These are phyloP conservation scores for Phrynocephalus vlangalii DNA, from an alignment of 2,797 vertebrate species.

Conservation along the genomic window DNA sequence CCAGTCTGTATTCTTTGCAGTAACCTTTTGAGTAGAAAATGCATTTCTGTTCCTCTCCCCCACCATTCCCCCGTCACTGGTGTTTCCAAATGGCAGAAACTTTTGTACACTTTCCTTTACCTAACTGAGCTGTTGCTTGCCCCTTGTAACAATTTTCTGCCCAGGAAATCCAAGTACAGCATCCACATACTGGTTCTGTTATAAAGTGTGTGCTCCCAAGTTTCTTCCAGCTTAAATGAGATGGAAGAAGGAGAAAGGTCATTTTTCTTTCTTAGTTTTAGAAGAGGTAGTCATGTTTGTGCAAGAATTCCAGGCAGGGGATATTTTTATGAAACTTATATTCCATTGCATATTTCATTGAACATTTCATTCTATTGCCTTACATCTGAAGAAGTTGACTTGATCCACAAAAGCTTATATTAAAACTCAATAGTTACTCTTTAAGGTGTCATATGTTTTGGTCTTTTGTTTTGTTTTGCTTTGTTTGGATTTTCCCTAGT, in stretches of 20 bases:
- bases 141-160: slow-evolving; percentile 47
- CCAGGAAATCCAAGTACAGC: slow-evolving; percentile 56
- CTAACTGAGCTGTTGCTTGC: slow-evolving; percentile 12
- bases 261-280: no score
- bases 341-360: no score
- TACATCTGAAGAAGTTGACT: no score
- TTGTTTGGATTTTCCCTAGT: no score
- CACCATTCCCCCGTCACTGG: background rate
- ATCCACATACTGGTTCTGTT: slow-evolving; percentile 57
- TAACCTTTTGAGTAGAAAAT: slow-evolving; percentile 52
- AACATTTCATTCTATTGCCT: no score
- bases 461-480: no score
- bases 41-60: slow-evolving; percentile 40
- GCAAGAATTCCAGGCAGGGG: no score
- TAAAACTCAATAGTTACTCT: no score
- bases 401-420: no score
- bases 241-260: slow-evolving; percentile 55
- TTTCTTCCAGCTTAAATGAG: background rate
- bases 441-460: no score
- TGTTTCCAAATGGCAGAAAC: slow-evolving; percentile 45
- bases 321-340: no score
- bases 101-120: slow-evolving; percentile 30
- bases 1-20: slow-evolving; percentile 12
- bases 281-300: no score
- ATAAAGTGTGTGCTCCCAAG: slow-evolving; percentile 44